Conservation (phyloP, 1,140 invertebrate species). For the Leguminivora glycinivorella region DNA sequence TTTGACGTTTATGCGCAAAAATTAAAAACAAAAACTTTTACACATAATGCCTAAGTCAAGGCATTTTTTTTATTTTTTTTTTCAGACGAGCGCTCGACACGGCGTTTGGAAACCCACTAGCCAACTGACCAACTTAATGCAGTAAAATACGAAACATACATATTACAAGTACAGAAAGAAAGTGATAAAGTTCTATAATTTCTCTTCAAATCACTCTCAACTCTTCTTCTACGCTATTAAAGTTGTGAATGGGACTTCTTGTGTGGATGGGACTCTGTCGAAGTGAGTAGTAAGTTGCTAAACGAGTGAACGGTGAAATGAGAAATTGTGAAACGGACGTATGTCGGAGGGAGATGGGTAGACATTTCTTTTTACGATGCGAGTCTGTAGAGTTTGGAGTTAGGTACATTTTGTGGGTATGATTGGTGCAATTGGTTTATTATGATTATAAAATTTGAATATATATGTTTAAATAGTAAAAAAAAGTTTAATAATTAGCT, state of each 20-base stretch:
- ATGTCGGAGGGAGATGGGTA: conserved; percentile 55
- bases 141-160: conserved; percentile 77
- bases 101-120: conserved; percentile 66
- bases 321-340: conserved; percentile 68
- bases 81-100: conserved; percentile 49
- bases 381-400: conserved; percentile 43
- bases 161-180: conserved; percentile 53
- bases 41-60: conserved; percentile 45
- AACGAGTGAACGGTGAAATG: conserved; percentile 78
- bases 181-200: conserved; percentile 53
- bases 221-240: conserved; percentile 34
- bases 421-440: neutral
- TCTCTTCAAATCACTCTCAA: conserved; percentile 33
- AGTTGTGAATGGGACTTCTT: conserved; percentile 26
- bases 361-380: conserved; percentile 65
- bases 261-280: conserved; percentile 48
- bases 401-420: conserved; percentile 11
- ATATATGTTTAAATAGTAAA: too few species aligned
- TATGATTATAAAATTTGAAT: too few species aligned
- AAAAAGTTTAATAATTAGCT: too few species aligned
- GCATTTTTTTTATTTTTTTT: conserved; percentile 52
- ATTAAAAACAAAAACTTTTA: conserved; percentile 29
- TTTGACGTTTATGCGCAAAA: conserved; percentile 59
- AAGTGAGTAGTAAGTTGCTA: conserved; percentile 57
- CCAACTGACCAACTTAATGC: conserved; percentile 75